Evolutionary conservation across 2,888 invertebrate genomes (phyloP), one percentile per base, ranked within the genome.

Genomic region (Ophion obscuratus): DNA sequence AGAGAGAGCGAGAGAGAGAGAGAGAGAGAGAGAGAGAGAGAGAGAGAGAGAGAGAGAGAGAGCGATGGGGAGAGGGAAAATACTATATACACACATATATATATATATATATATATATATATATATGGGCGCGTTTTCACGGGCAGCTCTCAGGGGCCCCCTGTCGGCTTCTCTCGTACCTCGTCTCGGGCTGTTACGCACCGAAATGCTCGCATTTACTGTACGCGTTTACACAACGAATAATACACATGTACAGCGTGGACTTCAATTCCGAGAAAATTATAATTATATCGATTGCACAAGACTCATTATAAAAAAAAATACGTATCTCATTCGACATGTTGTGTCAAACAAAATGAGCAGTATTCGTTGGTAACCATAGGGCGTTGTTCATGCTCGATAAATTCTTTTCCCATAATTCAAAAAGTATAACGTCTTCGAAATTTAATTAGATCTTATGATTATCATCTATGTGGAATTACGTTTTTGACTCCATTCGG

Each of bases 111-210:
- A 31, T 31, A 31, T 31, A 31, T 31, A 31, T 31, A 31, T 31
- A 31, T 31, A 31, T 31, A 31, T 47, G 7, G 47, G 79, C 79
- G 82, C 85, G 82, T 85, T 85, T 85, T 85, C 85, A 85, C 85
- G 82, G 79, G 75, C 79, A 85, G 82, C 79, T 74, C 70, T 40
- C 53, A 31, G 74, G 62, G 74, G 75, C 70, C 74, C 82, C 73
- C 79, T 75, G 78, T 74, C 77, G 81, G 66, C 68, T 78, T 75
- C 84, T 81, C 81, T 78, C 84, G 84, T 85, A 78, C 84, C 84
- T 77, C 84, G 77, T 81, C 74, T 78, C 77, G 57, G 78, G 44
- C 81, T 78, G 81, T 81, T 84, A 84, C 81, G 76, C 81, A 66
- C 77, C 68, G 81, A 84, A 84, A 81, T 74, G 14, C 67, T 84